phyloP scores from a whole-genome alignment of 2,113 vertebrate genomes.

The Poecilia latipinna region DNA sequence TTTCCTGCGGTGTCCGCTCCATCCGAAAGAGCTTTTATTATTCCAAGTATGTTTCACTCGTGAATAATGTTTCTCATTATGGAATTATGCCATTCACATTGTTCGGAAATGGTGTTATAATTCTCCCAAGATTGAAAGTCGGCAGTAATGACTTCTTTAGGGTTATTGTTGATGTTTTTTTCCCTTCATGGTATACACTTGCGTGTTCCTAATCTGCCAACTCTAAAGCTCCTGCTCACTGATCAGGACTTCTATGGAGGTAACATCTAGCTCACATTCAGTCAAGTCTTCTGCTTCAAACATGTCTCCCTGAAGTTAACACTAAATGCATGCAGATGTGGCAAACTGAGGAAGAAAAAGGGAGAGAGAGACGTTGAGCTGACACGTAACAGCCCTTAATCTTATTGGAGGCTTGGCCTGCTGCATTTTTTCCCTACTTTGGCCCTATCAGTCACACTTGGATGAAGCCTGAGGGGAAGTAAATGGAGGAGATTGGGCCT shows the following conservation, averaged over 20 bases:
- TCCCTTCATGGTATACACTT: too few species aligned
- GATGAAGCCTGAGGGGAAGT: slow-evolving; percentile 59
- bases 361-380: slow-evolving; percentile 23
- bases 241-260: not conserved
- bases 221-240: too few species aligned
- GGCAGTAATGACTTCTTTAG: too few species aligned
- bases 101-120: too few species aligned
- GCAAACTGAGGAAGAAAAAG: slow-evolving; percentile 25
- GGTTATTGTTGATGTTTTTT: too few species aligned
- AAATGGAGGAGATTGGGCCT: slow-evolving; percentile 64
- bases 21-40: too few species aligned
- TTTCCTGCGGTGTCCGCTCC: too few species aligned
- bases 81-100: too few species aligned
- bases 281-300: slow-evolving; percentile 30
- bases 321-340: slow-evolving; percentile 45
- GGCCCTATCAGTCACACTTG: slow-evolving; percentile 70
- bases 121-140: too few species aligned
- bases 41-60: too few species aligned
- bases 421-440: slow-evolving; percentile 63
- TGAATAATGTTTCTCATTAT: too few species aligned
- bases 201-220: too few species aligned
- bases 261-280: slow-evolving; percentile 18
- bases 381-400: slow-evolving; percentile 64
- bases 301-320: slow-evolving; percentile 38
- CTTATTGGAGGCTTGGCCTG: slow-evolving; percentile 60